phyloP scores from a whole-genome alignment of 2,113 vertebrate genomes.

The Hypocryptadius cinnamomeus region DNA sequence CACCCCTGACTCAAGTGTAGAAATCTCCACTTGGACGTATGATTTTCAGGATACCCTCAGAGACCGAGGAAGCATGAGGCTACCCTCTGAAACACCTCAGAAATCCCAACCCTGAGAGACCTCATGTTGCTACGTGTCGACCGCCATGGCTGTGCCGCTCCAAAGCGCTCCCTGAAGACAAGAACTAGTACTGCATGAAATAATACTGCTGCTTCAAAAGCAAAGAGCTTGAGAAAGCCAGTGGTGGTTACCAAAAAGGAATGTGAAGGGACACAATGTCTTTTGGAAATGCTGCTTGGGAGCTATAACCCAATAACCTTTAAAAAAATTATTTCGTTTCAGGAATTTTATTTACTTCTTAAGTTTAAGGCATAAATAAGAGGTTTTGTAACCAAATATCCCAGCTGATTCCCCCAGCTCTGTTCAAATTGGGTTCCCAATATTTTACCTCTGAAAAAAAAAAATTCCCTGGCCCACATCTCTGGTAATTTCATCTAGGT shows the following conservation, averaged over 20 bases:
- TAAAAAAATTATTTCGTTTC: not conserved
- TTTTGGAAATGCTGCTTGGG: not conserved
- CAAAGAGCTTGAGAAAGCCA: not conserved
- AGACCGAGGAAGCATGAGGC: not conserved
- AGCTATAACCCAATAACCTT: not conserved
- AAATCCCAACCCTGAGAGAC: not conserved
- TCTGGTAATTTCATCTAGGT: not conserved
- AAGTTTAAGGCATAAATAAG: not conserved
- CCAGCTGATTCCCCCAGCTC: not conserved
- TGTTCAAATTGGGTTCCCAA: not conserved
- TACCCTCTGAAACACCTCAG: not conserved
- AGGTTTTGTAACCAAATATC: not conserved
- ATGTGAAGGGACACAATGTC: not conserved
- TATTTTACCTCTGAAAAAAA: not conserved
- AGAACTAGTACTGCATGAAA: not conserved
- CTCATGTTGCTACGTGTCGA: rapidly evolving
- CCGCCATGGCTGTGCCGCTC: rapidly evolving
- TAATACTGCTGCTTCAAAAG: not conserved
- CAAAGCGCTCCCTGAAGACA: not conserved
- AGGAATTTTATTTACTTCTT: not conserved
- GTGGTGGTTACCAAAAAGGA: not conserved
- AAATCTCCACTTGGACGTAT: not conserved
- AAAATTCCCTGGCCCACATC: not conserved
- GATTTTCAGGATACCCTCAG: not conserved
- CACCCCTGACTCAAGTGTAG: not conserved